Evolutionary conservation across 2,113 vertebrate species (phyloP).

Genomic region (Peucedramus taeniatus): DNA sequence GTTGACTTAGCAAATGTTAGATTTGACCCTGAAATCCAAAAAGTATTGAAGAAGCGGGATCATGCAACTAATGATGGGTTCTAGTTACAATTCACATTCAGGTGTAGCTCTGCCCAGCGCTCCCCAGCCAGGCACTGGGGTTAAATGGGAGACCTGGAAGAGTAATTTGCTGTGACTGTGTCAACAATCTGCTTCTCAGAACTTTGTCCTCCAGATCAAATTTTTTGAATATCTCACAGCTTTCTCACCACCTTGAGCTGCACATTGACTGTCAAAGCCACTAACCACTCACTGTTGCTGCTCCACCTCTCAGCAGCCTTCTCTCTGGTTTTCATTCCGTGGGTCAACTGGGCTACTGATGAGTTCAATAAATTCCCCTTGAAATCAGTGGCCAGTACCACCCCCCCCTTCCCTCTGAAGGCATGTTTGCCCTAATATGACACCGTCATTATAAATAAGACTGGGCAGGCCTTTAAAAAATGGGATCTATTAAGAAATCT

Average conservation of each 20-base stretch:
- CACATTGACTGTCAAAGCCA: not conserved
- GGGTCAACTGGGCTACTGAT: not conserved
- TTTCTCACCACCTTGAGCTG: not conserved
- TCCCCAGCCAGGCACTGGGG: not conserved
- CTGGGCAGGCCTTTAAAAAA: not conserved
- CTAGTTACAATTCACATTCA: not conserved
- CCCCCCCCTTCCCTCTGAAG: not conserved
- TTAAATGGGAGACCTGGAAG: not conserved
- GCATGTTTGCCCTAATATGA: not conserved
- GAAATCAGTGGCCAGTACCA: not conserved
- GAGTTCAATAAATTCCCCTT: not conserved
- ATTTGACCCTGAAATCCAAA: not conserved
- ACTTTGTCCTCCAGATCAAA: not conserved
- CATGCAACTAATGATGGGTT: not conserved
- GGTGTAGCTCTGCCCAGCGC: not conserved
- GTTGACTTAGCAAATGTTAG: slow-evolving; percentile 15
- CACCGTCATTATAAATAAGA: not conserved
- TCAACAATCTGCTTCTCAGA: not conserved
- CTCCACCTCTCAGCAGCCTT: not conserved
- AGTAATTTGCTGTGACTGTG: not conserved
- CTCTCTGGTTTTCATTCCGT: not conserved
- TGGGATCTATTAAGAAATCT: not conserved
- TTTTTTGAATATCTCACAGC: not conserved
- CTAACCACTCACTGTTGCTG: not conserved
- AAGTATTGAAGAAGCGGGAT: slow-evolving; percentile 11